Conservation (phyloP, 2,888 invertebrate genomes). For the Cerceris ruficornis region DNA sequence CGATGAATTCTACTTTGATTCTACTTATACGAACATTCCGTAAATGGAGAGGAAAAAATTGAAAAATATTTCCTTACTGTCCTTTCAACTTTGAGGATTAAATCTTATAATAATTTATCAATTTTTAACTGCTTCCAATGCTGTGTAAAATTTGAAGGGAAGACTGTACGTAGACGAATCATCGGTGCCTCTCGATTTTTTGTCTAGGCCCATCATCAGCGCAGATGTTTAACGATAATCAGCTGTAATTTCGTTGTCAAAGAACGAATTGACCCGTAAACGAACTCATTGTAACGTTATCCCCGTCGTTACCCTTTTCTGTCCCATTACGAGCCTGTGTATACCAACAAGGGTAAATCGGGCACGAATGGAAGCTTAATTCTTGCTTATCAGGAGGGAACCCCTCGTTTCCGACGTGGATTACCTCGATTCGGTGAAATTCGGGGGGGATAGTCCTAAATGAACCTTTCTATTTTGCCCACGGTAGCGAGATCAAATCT, state of each 20-base stretch:
- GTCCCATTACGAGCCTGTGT: constrained; percentile 1
- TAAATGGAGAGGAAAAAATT: too few species aligned
- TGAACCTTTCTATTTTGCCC: constrained; percentile 5
- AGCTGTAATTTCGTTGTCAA: background rate
- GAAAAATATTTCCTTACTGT: too few species aligned
- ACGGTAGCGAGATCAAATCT: background rate
- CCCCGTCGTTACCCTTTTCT: constrained; percentile 15
- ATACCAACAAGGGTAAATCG: background rate
- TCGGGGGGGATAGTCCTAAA: constrained; percentile 5
- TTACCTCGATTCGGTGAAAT: constrained; percentile 30
- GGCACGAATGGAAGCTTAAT: constrained; percentile 12
- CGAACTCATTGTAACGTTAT: constrained; percentile 14
- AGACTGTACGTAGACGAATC: too few species aligned
- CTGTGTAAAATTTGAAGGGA: too few species aligned
- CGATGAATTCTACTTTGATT: too few species aligned
- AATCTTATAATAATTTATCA: too few species aligned
- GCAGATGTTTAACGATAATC: too few species aligned
- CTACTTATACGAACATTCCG: too few species aligned
- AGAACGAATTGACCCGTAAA: background rate
- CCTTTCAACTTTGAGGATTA: too few species aligned
- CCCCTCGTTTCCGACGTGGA: constrained; percentile 1
- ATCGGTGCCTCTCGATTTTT: too few species aligned
- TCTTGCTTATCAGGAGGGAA: constrained; percentile 12
- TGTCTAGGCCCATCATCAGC: too few species aligned
- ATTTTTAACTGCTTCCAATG: too few species aligned